Evolutionary conservation across 1,140 invertebrate genomes (phyloP), one percentile per base, ranked within the genome.

Genomic region (Nomia melanderi): DNA sequence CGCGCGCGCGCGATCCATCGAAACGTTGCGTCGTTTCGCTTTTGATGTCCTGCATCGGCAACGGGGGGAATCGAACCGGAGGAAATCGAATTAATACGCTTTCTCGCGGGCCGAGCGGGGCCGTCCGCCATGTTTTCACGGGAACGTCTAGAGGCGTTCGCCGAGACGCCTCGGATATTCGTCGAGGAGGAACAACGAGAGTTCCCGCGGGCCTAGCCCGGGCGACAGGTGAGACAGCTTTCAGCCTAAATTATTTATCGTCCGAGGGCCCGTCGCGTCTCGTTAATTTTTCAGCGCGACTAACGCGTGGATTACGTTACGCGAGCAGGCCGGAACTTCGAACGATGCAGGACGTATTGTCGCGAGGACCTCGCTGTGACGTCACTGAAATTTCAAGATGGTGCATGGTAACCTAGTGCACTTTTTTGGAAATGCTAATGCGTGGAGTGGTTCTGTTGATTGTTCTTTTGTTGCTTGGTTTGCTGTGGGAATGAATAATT

Each of bases 181-280:
- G 60, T 70, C 65, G 72, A 64, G 47, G 62, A 65, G 56, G 44
- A 59, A 53, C 63, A 39, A 31, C 66, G 57, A 44, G 41, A 17
- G 12, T 57, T 59, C 63, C 60, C 70, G 54, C 47, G 57, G 67
- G 39, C 23, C 33, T 50, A 41, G 47, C 11, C 25, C 60, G 14
- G 14, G 71, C 62, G 71, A 81, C 78, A 76, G 67, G 67, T 59
- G 63, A 67, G 67, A 72, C 74, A 78, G 56, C 80, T 82, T 78
- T 73, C 74, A 83, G 79, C 75, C 54, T 83, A 83, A 83, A 78
- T 83, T 82, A 73, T 83, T 83, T 83, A 83, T 39, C 74, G 64
- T 62, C 62, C 66, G 36, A 50, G 56, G 79, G 23, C 62, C 60
- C 39, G 79, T 83, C 81, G 63, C 23, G 41, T 41, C 69, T 78